Percentiles rank a stretch among this genome's conserved stretches.
phyloP scores from a whole-genome alignment of 2,888 invertebrate genomes.

The Cheilosia vulpina region DNA sequence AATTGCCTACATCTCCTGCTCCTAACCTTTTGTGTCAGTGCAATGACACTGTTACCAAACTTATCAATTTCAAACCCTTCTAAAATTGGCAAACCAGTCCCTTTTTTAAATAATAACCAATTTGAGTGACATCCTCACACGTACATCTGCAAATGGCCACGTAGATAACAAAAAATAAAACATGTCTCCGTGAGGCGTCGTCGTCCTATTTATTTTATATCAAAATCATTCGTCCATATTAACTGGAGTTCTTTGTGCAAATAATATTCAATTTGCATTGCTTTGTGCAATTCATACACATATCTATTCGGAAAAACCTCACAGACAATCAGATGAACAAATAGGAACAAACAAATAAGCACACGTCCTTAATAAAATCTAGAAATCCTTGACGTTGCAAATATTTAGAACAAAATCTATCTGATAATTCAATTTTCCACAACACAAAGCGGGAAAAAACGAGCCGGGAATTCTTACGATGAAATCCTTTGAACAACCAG shows the following conservation, averaged over 20 bases:
- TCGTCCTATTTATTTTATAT: not conserved
- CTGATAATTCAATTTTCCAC: constrained; percentile 75
- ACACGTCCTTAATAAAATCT: constrained; percentile 74
- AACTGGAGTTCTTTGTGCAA: constrained; percentile 40
- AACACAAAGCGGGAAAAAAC: constrained; percentile 41
- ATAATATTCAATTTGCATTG: constrained; percentile 71
- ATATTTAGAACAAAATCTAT: constrained; percentile 70
- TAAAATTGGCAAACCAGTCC: no score
- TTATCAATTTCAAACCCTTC: no score
- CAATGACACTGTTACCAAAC: no score
- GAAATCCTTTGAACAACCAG: constrained; percentile 67
- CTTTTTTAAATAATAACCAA: no score
- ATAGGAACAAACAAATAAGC: constrained; percentile 73
- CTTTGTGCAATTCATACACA: constrained; percentile 68
- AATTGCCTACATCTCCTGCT: no score
- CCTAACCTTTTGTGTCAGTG: no score
- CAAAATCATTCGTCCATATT: constrained; percentile 8
- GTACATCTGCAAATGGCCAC: no score
- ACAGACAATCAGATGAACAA: constrained; percentile 71
- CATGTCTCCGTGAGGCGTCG: not conserved
- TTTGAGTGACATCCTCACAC: no score
- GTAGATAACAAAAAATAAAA: not conserved
- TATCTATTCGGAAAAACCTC: constrained; percentile 62
- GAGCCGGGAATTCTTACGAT: constrained; percentile 55
- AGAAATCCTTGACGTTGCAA: constrained; percentile 72